phyloP scores from a whole-genome alignment of 1,140 invertebrate genomes.

The Drosophila pachea region DNA sequence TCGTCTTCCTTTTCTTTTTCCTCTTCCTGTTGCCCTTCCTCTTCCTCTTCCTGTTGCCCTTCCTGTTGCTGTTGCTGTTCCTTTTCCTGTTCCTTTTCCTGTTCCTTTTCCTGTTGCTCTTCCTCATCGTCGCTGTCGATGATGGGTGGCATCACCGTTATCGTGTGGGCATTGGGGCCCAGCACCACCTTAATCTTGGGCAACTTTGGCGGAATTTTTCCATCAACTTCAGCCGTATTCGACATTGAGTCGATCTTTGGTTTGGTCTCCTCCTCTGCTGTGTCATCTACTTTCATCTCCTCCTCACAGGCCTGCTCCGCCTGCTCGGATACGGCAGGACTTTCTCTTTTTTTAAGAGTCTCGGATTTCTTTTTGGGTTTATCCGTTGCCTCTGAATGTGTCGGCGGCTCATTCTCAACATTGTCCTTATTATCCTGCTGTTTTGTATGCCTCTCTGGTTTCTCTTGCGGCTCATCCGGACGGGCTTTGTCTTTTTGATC shows the following conservation, averaged over 20 bases:
- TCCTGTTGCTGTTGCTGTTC: too few species aligned
- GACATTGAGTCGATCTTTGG: neutral
- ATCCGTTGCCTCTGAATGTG: neutral
- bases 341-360: too few species aligned
- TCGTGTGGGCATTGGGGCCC: slow-evolving; percentile 41
- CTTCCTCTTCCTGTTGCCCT: too few species aligned
- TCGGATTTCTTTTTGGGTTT: neutral
- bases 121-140: neutral
- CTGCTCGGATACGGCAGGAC: too few species aligned
- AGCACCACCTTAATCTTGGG: slow-evolving; percentile 54
- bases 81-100: too few species aligned
- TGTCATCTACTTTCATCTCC: too few species aligned
- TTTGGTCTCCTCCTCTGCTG: neutral
- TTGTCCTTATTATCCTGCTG: slow-evolving; percentile 32
- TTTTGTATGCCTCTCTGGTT: too few species aligned
- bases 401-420: slow-evolving; percentile 55
- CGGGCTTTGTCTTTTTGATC: too few species aligned
- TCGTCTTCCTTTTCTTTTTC: too few species aligned
- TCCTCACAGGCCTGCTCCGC: neutral
- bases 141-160: slow-evolving; percentile 26
- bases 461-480: too few species aligned
- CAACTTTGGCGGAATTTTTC: slow-evolving; percentile 7
- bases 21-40: too few species aligned
- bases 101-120: neutral
- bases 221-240: neutral